These are phyloP conservation scores for Neocloeon triangulifer DNA, from an alignment of 1,140 invertebrate genomes.

Conservation along the genomic window DNA sequence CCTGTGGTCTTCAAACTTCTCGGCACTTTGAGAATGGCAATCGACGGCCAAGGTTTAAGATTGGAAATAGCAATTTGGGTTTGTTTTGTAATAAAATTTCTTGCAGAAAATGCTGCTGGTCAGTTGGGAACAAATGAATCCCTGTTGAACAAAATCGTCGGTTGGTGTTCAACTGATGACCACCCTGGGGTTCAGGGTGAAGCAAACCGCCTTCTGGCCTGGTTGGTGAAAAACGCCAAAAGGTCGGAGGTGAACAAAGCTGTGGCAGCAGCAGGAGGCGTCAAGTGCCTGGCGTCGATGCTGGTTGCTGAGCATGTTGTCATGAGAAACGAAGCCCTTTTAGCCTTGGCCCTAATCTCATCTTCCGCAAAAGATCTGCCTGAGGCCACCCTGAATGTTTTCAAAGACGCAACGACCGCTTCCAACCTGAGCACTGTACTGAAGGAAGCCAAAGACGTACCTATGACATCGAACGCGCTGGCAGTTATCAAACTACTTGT, in stretches of 20 bases:
- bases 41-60: conserved; percentile 49
- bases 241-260: conserved; percentile 31
- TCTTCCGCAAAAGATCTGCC: conserved; percentile 12
- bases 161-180: conserved; percentile 55
- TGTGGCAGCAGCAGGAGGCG: conserved; percentile 38
- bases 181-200: conserved; percentile 69
- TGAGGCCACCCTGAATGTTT: neutral
- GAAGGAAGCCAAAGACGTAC: too few relatives aligned
- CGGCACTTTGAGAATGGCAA: conserved; percentile 63
- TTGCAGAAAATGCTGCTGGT: conserved; percentile 33
- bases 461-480: too few relatives aligned
- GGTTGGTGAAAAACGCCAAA: conserved; percentile 51
- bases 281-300: conserved; percentile 57
- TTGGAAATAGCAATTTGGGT: conserved; percentile 8
- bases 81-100: too few relatives aligned
- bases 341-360: conserved; percentile 37
- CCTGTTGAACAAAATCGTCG: conserved; percentile 37
- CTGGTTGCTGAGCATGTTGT: conserved; percentile 51
- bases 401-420: too few relatives aligned
- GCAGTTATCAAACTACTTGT: too few relatives aligned
- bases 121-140: conserved; percentile 28
- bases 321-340: conserved; percentile 73
- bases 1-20: conserved; percentile 69
- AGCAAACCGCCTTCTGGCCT: conserved; percentile 56
- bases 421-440: too few relatives aligned